Evolutionary conservation across 2,888 invertebrate genomes (phyloP).

Genomic region (Hirtodrosophila duncani): DNA sequence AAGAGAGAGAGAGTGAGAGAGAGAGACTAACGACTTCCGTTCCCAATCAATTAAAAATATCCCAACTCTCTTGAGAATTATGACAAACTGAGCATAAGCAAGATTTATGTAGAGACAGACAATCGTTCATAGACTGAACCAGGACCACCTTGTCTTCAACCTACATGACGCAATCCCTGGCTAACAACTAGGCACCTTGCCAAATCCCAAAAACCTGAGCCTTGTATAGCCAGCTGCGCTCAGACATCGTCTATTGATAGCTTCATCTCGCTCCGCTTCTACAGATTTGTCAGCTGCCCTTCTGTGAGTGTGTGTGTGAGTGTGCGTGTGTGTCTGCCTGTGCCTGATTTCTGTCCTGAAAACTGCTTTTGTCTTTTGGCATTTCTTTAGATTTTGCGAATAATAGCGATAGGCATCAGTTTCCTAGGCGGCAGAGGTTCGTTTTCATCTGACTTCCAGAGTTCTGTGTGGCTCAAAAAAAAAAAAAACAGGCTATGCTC

Average conservation of each 20-base stretch:
- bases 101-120: slow-evolving; percentile 57
- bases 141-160: slow-evolving; percentile 46
- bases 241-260: slow-evolving; percentile 14
- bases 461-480: slow-evolving; percentile 20
- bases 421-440: slow-evolving; percentile 46
- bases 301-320: slow-evolving; percentile 47
- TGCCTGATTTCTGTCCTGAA: no score
- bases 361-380: slow-evolving; percentile 15
- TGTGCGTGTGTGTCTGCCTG: no score
- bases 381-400: slow-evolving; percentile 51
- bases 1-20: slow-evolving; percentile 13
- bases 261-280: slow-evolving; percentile 38
- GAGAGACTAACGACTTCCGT: slow-evolving; percentile 67
- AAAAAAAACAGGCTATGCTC: slow-evolving; percentile 43
- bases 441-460: slow-evolving; percentile 47
- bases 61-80: slow-evolving; percentile 39
- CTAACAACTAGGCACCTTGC: slow-evolving; percentile 52
- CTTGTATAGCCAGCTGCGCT: slow-evolving; percentile 50
- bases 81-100: slow-evolving; percentile 58
- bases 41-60: slow-evolving; percentile 61
- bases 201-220: slow-evolving; percentile 58
- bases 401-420: slow-evolving; percentile 59
- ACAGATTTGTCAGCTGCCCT: slow-evolving; percentile 52
- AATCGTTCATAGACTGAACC: slow-evolving; percentile 13
- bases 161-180: slow-evolving; percentile 51